Base-by-base conservation (phyloP, 2,888 invertebrate genomes). In the Metellina segmentata region DNA sequence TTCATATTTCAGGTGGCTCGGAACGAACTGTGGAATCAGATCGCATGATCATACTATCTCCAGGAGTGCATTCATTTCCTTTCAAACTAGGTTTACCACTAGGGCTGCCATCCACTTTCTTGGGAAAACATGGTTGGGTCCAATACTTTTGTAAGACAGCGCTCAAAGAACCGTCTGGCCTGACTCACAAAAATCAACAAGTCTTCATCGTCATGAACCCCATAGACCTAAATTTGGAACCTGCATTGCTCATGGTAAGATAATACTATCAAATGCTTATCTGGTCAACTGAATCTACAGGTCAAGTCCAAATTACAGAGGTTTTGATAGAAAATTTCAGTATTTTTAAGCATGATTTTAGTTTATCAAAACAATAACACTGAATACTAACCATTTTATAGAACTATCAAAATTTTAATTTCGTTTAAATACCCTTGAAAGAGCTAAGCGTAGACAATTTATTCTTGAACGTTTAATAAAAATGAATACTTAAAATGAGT, bases 181-280 rank as follows among this genome's bases (percentile, higher is more conserved):
- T 98, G 70, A 98, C 98, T 7, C 98, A 98, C 94, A 98, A 98
- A 95, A 98, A 98, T 95, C 98, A 98, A 95, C 98, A 98, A 95
- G 98, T 98, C n/a, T 98, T 98, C 95, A 98, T 98, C 94, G 98
- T 98, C 5, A 98, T 98, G 98, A 98, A 98, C 95, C 98, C 98
- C 6, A 98, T 98, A 93, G 98, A 98, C 95, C 96, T 98, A 94
- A 98, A 98, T 95, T 95, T 97, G 95, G 98, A 98, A 94, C 98
- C 98, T 72, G 97, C 98, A 8, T 97, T 98, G 94, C 95, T 98
- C 93, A 96, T 98, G 94, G 98, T 98, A 95, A 97, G 77, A 1
- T 20, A 71, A 48, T 78, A 7, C 34, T 34, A 34, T 1, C 34
- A 34, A 34, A 34, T 34, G 1, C 4, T 34, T 34, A 1, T 34